Evolutionary conservation across 2,113 vertebrate species (phyloP), one percentile per base, ranked within the genome.

Genomic region (Rhea pennata): DNA sequence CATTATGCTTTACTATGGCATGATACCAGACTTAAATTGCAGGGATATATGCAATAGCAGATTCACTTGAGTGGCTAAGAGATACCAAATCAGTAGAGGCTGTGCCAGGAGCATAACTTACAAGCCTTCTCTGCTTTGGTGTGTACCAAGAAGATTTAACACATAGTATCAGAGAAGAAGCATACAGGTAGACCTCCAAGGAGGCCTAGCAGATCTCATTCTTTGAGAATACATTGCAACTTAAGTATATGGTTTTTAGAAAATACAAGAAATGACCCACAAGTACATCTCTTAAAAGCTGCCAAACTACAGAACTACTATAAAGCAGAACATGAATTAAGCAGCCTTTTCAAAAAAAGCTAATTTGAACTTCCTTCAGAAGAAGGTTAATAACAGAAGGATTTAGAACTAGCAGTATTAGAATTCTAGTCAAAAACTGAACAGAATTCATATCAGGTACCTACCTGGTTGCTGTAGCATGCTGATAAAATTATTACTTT

Each of bases 141-240:
- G 1, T 33, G 15, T 92, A 91, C 87, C 65, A 91, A 70, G 42
- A 61, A 51, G 10, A 14, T 26, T 64, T 29, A 11, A 6, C 27
- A 66, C 9, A 0, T 13, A 26, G 5, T 4, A 1, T 5, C 46
- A 44, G 53, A 50, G 83, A 16, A 83, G 72, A 24, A 21, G 54
- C n/a, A 6, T 21, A 5, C 8, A 67, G 42, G 67, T 59, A 22
- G 36, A 33, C 42, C 42, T 50, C 46, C 27, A 2, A 3, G 64
- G 65, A 72, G 10, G 67, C 8, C 39, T 69, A 80, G 42, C 54
- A 64, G 40, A 9, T 12, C 33, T 74, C 65, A 17, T 33, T 54
- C 61, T 4, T 3, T 15, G 17, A 56, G 27, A 62, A 39, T 58
- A 61, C 10, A 0, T 3, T 48, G 61, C n/a, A 71, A 0, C 2